Evolutionary conservation across 1,140 invertebrate genomes (phyloP).

Genomic region (Coptotermes formosanus): DNA sequence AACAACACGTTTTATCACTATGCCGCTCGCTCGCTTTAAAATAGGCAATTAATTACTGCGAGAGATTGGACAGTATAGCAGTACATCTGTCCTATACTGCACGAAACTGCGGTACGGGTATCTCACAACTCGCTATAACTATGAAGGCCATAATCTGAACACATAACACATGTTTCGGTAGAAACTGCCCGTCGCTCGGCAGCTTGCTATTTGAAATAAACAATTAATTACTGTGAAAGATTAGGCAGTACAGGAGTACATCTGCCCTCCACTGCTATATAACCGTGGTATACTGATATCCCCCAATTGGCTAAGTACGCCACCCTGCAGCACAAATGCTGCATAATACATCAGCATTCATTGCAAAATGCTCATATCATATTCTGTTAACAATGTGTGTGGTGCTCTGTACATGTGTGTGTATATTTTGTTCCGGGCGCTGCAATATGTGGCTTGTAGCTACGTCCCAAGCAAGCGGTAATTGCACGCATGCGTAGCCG

Average conservation of each 20-base stretch:
- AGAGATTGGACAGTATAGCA: no score
- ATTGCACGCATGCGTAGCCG: not conserved
- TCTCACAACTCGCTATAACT: no score
- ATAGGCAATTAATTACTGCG: no score
- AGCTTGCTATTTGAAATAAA: not conserved
- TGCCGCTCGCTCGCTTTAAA: no score
- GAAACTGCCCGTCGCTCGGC: no score
- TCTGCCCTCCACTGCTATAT: not conserved
- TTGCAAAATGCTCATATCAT: constrained; percentile 16
- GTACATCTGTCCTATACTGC: no score
- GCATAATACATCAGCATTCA: constrained; percentile 2
- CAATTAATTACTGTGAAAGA: not conserved
- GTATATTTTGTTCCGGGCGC: not conserved
- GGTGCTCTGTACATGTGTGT: not conserved
- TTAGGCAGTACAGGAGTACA: not conserved
- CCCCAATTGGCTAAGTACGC: constrained; percentile 3
- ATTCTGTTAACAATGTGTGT: constrained; percentile 16
- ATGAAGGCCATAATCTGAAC: no score
- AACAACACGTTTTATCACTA: no score
- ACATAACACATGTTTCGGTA: no score
- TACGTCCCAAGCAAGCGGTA: constrained; percentile 8
- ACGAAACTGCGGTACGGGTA: no score
- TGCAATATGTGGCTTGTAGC: constrained; percentile 4
- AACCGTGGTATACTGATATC: not conserved
- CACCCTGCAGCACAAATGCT: constrained; percentile 8